These are phyloP conservation scores for Loxodonta africana DNA, from an alignment of 2,113 vertebrate genomes.

Conservation along the genomic window DNA sequence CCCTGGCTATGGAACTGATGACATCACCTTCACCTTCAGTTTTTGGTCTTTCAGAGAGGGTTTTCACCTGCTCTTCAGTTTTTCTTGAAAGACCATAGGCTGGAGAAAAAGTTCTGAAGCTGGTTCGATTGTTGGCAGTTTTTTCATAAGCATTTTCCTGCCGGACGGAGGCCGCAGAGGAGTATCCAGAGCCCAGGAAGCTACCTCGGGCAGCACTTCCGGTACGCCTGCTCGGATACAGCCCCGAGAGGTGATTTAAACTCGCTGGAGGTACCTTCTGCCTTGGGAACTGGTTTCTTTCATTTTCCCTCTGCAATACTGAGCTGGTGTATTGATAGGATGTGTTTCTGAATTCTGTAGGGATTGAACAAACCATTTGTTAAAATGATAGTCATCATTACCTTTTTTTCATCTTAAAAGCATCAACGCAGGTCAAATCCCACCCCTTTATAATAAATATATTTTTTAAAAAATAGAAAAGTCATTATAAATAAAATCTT, in stretches of 20 bases:
- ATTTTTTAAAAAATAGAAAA: not conserved
- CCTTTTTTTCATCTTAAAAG: slow-evolving; percentile 10
- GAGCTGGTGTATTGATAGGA: slow-evolving; percentile 87
- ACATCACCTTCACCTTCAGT: slow-evolving; percentile 80
- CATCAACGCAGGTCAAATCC: not conserved
- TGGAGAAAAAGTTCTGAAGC: slow-evolving; percentile 72
- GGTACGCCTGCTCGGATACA: slow-evolving; percentile 76
- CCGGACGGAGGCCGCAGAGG: slow-evolving; percentile 81
- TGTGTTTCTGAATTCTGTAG: slow-evolving; percentile 90
- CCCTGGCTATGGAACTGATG: slow-evolving; percentile 71
- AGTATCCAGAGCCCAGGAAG: slow-evolving; percentile 77
- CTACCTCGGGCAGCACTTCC: slow-evolving; percentile 85
- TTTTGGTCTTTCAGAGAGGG: slow-evolving; percentile 83
- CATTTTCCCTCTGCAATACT: slow-evolving; percentile 87
- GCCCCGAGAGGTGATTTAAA: slow-evolving; percentile 81
- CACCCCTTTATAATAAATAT: not conserved
- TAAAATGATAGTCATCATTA: slow-evolving; percentile 60
- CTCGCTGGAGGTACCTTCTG: slow-evolving; percentile 84
- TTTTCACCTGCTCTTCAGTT: slow-evolving; percentile 79
- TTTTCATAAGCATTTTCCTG: slow-evolving; percentile 89
- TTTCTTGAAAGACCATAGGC: slow-evolving; percentile 71
- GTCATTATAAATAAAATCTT: not conserved
- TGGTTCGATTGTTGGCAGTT: slow-evolving; percentile 83
- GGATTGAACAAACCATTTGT: slow-evolving; percentile 66
- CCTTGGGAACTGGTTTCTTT: slow-evolving; percentile 85